Evolutionary conservation across 2,113 vertebrate species (phyloP), one percentile per base, ranked within the genome.

Genomic region (Semnornis frantzii): DNA sequence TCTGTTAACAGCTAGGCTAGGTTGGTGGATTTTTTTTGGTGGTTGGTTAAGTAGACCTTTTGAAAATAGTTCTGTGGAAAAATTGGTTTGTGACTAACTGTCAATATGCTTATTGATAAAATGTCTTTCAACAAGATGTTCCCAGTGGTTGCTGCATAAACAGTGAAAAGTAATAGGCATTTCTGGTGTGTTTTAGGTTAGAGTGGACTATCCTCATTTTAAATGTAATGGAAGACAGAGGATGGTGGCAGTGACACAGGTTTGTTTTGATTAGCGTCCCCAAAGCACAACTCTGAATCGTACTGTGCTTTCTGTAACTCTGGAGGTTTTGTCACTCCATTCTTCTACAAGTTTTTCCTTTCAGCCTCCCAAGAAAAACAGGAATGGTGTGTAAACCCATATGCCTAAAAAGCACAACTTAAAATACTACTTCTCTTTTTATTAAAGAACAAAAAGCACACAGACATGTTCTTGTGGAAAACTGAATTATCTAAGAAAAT

Each of bases 401-500:
- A 24, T 62, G 46, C 62, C 66, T 86, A 62, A 93, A 95, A 85
- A 75, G 52, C 42, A 59, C 58, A 78, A 81, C 60, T 94, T 92
- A 88, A 93, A 90, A 64, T 76, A 82, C 71, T 93, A 58, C 60
- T 94, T 89, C 72, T 86, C 42, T 63, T 84, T 96, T 77, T 58
- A 74, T 82, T 86, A 71, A 68, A 89, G 34, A 70, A n/a, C 50
- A 84, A 57, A 48, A 94, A 50, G 39, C 83, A 78, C 71, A 64
- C 64, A 87, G 92, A 63, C 85, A 42, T 82, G 72, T 83, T 91
- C 72, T 92, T 91, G 76, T 82, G 79, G 77, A 96, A 97, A 96
- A 95, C 94, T 92, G 92, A 96, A 93, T 92, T 93, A 95, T 84
- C 94, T 96, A 82, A 95, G 92, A 97, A 97, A 96, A 94, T 97